Percentiles rank a stretch among this genome's conserved stretches.
phyloP scores from a whole-genome alignment of 2,113 vertebrate species.

The Lates calcarifer region DNA sequence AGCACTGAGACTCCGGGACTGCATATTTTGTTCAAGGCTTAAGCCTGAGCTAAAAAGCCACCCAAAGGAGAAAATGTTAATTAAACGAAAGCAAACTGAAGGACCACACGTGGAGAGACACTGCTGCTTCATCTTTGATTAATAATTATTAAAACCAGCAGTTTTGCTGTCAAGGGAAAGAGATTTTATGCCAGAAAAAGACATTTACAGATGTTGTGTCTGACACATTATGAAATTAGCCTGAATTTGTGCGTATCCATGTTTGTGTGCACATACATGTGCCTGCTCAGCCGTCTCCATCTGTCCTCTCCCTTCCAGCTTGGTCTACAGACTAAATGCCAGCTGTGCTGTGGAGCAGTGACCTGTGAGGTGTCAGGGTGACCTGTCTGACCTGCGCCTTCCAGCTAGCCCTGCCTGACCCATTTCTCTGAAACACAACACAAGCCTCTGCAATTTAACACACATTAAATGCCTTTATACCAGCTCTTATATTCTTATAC shows the following conservation, averaged over 20 bases:
- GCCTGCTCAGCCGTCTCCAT: neutral
- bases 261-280: neutral
- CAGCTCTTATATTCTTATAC: too few relatives aligned
- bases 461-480: neutral
- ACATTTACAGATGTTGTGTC: neutral
- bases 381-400: slow-evolving; percentile 14
- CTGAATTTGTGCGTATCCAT: neutral
- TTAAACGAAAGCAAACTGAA: slow-evolving; percentile 46
- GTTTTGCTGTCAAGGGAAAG: slow-evolving; percentile 3
- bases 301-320: slow-evolving; percentile 26
- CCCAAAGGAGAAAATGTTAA: slow-evolving; percentile 62
- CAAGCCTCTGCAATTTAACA: neutral
- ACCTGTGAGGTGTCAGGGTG: slow-evolving; percentile 41
- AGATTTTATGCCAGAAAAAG: slow-evolving; percentile 8
- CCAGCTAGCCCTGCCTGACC: slow-evolving; percentile 24
- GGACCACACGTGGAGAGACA: slow-evolving; percentile 32
- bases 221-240: neutral
- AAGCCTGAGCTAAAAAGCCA: slow-evolving; percentile 51
- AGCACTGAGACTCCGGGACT: slow-evolving; percentile 23
- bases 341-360: slow-evolving; percentile 51
- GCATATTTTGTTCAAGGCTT: slow-evolving; percentile 44
- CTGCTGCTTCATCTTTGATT: slow-evolving; percentile 18
- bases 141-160: neutral
- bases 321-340: slow-evolving; percentile 46
- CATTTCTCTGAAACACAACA: slow-evolving; percentile 20